A percentile compares a stretch with the other conserved stretches of the same genome.
Evolutionary conservation across 2,797 vertebrate species (phyloP).

Genomic region (Aldrovandia affinis): DNA sequence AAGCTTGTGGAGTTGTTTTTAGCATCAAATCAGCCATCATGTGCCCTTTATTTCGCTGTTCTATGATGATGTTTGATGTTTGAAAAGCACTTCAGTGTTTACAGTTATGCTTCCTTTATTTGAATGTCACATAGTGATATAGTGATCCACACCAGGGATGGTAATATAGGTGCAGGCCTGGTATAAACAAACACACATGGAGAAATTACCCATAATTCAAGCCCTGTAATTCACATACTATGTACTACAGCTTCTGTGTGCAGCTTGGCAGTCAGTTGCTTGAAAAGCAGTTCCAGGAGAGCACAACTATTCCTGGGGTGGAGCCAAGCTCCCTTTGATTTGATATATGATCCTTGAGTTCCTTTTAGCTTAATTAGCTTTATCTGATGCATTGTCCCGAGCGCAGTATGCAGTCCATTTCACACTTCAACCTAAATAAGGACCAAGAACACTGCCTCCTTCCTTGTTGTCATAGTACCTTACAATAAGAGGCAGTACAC

Average conservation of each 20-base stretch:
- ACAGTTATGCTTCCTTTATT: neutral
- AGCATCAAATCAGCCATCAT: neutral
- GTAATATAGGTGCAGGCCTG: neutral
- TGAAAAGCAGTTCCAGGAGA: neutral
- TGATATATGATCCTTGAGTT: constrained; percentile 2
- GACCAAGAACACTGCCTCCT: neutral
- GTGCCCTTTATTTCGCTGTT: neutral
- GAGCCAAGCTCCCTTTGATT: constrained; percentile 9
- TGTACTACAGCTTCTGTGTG: neutral
- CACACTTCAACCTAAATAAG: neutral
- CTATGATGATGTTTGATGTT: too few relatives aligned
- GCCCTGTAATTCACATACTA: neutral
- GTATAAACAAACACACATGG: neutral
- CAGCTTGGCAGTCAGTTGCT: neutral
- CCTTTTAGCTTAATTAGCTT: constrained; percentile 35
- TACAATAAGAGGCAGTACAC: neutral
- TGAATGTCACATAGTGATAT: neutral
- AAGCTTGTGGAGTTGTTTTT: neutral
- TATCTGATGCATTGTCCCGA: neutral
- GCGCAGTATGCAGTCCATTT: neutral
- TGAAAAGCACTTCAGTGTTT: neutral
- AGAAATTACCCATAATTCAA: neutral
- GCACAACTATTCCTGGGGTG: neutral
- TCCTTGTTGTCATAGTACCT: neutral
- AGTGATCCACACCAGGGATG: neutral